These are phyloP conservation scores for Caranx melampygus DNA, from an alignment of 2,113 vertebrate genomes.

Conservation along the genomic window DNA sequence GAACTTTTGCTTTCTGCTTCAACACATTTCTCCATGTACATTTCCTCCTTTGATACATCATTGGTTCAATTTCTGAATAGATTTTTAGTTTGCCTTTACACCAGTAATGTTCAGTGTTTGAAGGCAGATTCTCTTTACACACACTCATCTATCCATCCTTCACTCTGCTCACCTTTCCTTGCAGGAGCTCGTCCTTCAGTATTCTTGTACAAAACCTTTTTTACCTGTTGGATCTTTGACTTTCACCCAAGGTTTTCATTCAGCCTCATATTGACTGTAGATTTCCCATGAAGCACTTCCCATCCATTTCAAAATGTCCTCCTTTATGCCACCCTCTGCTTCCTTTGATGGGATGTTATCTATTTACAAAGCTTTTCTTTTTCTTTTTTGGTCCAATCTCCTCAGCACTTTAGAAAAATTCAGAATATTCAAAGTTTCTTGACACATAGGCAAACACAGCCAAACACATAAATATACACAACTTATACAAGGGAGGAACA, in stretches of 20 bases:
- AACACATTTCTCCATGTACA: conserved; percentile 20
- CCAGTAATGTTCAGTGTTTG: conserved; percentile 3
- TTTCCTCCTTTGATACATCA: conserved; percentile 36
- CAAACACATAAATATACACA: conserved; percentile 15
- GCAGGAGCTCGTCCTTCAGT: conserved; percentile 1
- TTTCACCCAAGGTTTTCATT: conserved; percentile 27
- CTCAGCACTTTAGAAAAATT: not conserved
- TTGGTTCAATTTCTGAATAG: conserved; percentile 32
- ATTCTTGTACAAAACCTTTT: conserved; percentile 32
- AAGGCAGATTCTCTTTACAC: not conserved
- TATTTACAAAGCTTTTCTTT: not conserved
- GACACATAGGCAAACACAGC: not conserved
- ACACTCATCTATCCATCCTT: not conserved
- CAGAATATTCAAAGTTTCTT: not conserved
- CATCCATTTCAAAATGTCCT: conserved; percentile 17
- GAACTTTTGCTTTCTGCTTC: conserved; percentile 22
- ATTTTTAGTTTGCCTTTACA: conserved; percentile 20
- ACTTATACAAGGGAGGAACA: not conserved
- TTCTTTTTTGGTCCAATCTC: not conserved
- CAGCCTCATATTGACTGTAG: conserved; percentile 23
- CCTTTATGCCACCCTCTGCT: conserved; percentile 7
- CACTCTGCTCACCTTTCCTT: not conserved
- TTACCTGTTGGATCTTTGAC: conserved; percentile 26
- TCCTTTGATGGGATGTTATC: not conserved
- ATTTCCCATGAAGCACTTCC: conserved; percentile 23